Base-by-base conservation (phyloP, 2,888 invertebrate genomes). In the Eristalinus sepulchralis region DNA sequence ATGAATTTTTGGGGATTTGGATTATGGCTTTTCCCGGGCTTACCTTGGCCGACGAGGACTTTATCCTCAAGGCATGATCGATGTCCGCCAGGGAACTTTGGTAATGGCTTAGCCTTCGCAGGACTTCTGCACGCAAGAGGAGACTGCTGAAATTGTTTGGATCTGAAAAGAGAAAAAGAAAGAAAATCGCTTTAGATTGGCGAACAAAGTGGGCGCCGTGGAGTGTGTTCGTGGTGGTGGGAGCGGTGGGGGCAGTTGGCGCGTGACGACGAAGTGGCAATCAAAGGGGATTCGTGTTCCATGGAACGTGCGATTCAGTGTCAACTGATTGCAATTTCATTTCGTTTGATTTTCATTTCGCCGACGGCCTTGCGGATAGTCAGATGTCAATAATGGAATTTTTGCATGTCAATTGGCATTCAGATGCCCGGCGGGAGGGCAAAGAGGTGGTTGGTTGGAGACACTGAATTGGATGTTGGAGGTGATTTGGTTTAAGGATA, bases 11-110 rank as follows among this genome's bases (percentile, higher is more conserved):
- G 5, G 22, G 8, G 6, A 22, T 64, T 59, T 22, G 47, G 59
- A 27, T 70, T 11, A 4, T 11, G 9, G 9, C 57, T 20, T 47
- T 5, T 17, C 8, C 36, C 59, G 11, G 24, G 13, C 24, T 73
- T 91, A 95, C 96, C 94, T 95, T 95, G 85, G 95, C 94, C 94
- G 96, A 96, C 88, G 94, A 94, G 64, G 95, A 95, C 88, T 95
- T 93, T 76, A 94, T 91, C 88, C 93, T 93, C 68, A 95, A 93
- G 31, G 95, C 95, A 88, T 93, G 93, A 89, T 95, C 95, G 84
- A 96, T 95, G 91, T 96, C 95, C 75, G 93, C 93, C 82, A 96
- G 92, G 27, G 96, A 95, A 89, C 95, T 95, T 89, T 94, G 94
- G 89, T 93, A 94, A 89, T 94, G 93, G 88, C 94, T 94, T 88